Evolutionary conservation across 2,797 vertebrate genomes (phyloP), one percentile per base, ranked within the genome.

Genomic region (Myotis daubentonii): DNA sequence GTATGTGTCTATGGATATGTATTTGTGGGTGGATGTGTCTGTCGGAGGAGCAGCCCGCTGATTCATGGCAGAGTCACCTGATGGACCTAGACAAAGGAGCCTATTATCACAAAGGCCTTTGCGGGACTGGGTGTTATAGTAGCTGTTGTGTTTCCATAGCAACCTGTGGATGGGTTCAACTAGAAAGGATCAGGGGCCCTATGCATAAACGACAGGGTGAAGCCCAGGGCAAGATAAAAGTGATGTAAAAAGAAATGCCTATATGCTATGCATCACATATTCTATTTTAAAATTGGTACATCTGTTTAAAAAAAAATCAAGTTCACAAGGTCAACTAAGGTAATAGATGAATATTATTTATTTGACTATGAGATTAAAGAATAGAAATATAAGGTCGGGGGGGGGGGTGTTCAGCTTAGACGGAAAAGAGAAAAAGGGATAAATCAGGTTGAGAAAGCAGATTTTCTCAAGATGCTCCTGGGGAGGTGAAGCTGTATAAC

Each of bases 101-200:
- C 74, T 90, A 23, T 86, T 51, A 76, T 90, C 75, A 49, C 79
- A 86, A 65, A 93, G 74, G 78, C 38, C 38, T 93, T 85, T 66
- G 89, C 30, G 25, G 19, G 86, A 87, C 0, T 65, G 87, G 22
- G 60, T 84, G 70, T 92, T 94, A 65, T 1, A 81, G 30, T 23
- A 92, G 70, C 89, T 87, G 6, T 33, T 82, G 62, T 92, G 80
- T 93, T 95, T 70, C 33, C 20, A 92, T 55, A 93, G 93, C 13
- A 36, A 87, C 60, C 44, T 2, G 0, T 41, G 51, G 83, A 41
- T 8, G 57, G 36, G 12, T 0, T 97, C 87, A 60, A 6, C 22
- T 15, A 16, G 87, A 70, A 85, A 93, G 80, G 65, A 49, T 66
- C 55, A 92, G 89, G 51, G 49, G 3, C 22, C 65, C 16, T 20